Conservation (phyloP, 2,113 vertebrate species). For the Urocolius indicus region DNA sequence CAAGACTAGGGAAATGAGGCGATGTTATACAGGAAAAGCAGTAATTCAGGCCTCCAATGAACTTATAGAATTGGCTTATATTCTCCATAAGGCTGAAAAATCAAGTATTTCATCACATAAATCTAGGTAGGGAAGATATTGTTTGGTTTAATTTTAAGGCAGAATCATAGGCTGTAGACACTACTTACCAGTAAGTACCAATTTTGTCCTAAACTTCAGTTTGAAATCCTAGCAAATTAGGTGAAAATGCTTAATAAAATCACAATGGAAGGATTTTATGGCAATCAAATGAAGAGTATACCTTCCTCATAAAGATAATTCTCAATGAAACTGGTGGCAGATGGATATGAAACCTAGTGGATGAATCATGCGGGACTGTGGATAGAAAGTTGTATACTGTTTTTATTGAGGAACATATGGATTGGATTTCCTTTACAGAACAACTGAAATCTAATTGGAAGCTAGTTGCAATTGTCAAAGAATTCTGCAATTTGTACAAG, state of each 20-base stretch:
- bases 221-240: not conserved
- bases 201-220: not conserved
- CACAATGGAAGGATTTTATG: not conserved
- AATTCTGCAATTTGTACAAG: not conserved
- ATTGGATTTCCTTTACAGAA: not conserved
- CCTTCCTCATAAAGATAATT: not conserved
- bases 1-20: not conserved
- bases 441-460: not conserved
- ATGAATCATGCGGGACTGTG: not conserved
- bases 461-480: not conserved
- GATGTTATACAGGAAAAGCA: fast-evolving
- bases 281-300: not conserved
- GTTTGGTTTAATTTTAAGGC: not conserved
- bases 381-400: not conserved
- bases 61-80: not conserved
- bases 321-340: not conserved
- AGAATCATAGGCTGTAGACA: not conserved
- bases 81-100: not conserved
- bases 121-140: not conserved
- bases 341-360: not conserved
- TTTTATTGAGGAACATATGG: not conserved
- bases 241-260: not conserved
- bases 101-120: not conserved
- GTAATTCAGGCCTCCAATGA: not conserved
- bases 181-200: not conserved